Evolutionary conservation across 2,797 vertebrate species (phyloP).

Genomic region (Acestrorhynchus altus): DNA sequence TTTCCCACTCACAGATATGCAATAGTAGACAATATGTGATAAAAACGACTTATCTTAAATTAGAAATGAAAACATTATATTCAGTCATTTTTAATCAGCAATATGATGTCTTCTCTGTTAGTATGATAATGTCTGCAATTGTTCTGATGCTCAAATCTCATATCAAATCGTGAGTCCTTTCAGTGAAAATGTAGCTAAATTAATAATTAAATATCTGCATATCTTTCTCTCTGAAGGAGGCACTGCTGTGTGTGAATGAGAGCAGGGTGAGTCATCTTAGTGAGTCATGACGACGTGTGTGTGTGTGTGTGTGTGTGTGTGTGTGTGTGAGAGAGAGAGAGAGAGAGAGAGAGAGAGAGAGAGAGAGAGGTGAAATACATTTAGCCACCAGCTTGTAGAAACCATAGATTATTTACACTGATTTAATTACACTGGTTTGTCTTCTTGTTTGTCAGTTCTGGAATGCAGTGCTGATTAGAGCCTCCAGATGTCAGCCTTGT

Average conservation of each 20-base stretch:
- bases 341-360: neutral
- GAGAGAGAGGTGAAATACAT: neutral
- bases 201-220: neutral
- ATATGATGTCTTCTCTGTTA: neutral
- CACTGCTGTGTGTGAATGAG: constrained; percentile 45
- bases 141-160: neutral
- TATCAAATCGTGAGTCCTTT: constrained; percentile 5
- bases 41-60: no score
- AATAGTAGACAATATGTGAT: no score
- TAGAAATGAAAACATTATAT: neutral
- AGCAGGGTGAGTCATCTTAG: constrained; percentile 58
- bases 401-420: neutral
- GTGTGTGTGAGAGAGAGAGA: constrained; percentile 14
- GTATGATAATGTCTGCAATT: neutral
- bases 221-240: constrained; percentile 25
- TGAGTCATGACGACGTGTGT: constrained; percentile 56
- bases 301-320: constrained; percentile 33
- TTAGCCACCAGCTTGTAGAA: neutral
- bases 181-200: constrained; percentile 9
- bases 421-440: neutral
- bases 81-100: neutral
- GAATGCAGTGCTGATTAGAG: constrained; percentile 10
- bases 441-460: neutral
- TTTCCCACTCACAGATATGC: no score
- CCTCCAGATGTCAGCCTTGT: constrained; percentile 47